Evolutionary conservation across 2,888 invertebrate species (phyloP), one percentile per base, ranked within the genome.

Genomic region (Apamea monoglypha): DNA sequence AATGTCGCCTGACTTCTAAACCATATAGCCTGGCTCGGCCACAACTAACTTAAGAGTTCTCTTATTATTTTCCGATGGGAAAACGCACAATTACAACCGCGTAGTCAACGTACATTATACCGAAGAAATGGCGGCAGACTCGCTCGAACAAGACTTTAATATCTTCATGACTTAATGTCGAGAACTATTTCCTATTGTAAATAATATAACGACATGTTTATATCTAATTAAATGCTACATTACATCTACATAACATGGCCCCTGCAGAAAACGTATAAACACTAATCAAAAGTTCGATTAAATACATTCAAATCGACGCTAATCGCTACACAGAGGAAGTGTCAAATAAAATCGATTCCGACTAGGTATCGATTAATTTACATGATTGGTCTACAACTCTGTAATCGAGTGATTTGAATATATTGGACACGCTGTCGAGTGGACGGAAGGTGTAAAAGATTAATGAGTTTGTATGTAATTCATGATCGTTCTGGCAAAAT

Each of bases 291-390:
- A 29, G 18, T 16, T 63, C n/a, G 36, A 73, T 68, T 44, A 53
- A 78, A 82, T 70, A 76, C 74, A 73, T 76, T 70, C 29, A 50
- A 77, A 77, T 77, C 16, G 76, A 77, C 76, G 64, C 71, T 85
- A 84, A 85, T 83, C 69, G 72, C 12, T 77, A 77, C 63, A 71
- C 36, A 76, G 76, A 86, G 88, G 87, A 88, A 88, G 81, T 80
- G 75, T 84, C 88, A 81, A 83, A 86, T 73, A 84, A 80, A 83
- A 83, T 66, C 74, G 87, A 87, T 86, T 86, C 74, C 61, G 68
- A 83, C 70, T 80, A 74, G 74, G 74, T 80, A 87, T 85, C 88
- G 84, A 76, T 87, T 84, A 80, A 88, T 88, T 86, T 84, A 87
- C 81, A 84, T 83, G 88, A 86, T 87, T 78, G 75, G 70, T 69